These are phyloP conservation scores for Grammomys surdaster DNA, from an alignment of 2,113 vertebrate species.

Conservation along the genomic window DNA sequence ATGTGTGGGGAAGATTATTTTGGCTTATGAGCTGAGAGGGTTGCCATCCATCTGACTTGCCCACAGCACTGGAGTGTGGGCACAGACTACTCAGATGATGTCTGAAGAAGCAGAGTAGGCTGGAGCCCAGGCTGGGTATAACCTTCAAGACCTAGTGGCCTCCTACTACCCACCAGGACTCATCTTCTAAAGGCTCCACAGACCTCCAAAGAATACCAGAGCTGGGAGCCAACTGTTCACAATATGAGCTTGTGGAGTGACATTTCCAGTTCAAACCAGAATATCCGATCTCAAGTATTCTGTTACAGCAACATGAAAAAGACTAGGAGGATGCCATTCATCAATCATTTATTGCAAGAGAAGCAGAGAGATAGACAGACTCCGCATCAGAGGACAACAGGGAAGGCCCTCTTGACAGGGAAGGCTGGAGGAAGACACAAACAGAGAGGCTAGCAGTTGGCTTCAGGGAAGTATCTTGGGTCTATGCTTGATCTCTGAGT, in stretches of 20 bases:
- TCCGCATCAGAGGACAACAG: conserved; percentile 20
- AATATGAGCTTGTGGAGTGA: background rate
- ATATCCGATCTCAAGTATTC: background rate
- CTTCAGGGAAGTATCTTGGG: background rate
- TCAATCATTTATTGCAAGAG: conserved; percentile 69
- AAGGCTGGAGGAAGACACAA: background rate
- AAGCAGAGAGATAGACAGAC: conserved; percentile 28
- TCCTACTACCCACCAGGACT: background rate
- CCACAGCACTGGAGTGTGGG: background rate
- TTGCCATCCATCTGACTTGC: background rate
- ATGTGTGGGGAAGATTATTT: no score
- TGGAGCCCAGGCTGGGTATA: background rate
- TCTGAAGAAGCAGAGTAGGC: background rate
- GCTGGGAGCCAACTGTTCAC: background rate
- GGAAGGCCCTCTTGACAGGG: background rate
- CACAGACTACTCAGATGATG: background rate
- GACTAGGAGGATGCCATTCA: background rate
- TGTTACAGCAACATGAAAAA: background rate
- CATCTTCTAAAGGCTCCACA: background rate
- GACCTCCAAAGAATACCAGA: background rate
- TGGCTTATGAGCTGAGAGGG: no score
- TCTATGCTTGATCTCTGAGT: background rate
- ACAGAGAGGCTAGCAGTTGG: background rate
- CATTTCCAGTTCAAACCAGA: background rate
- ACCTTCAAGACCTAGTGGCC: background rate